Base-by-base conservation (phyloP, 1,140 invertebrate genomes). In the Batillaria attramentaria region DNA sequence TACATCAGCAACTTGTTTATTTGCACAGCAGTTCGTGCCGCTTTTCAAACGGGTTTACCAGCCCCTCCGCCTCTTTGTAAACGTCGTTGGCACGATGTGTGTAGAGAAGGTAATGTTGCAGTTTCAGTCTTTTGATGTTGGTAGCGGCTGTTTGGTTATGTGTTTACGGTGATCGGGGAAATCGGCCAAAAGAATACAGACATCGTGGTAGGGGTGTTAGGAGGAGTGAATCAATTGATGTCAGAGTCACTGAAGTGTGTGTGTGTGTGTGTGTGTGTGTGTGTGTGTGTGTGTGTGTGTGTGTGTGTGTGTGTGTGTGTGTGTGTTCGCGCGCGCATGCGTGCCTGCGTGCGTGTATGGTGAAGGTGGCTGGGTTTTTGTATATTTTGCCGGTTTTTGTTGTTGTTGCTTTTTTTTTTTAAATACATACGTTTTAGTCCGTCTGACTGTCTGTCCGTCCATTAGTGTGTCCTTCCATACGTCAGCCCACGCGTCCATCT, bases 1-100 rank as follows among this genome's bases (percentile, higher is more conserved):
- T n/a, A 65, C 62, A 35, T 65, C 62, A 65, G 28, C 62, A 65
- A 65, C 62, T 62, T 33, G 62, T 35, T 20, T 35, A 50, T 50
- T 10, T 13, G 46, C 10, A 50, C 10, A 10, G 24, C 24, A 50
- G 46, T 13, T 24, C 46, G 10, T 50, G 46, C 46, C 46, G 10
- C 10, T 50, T 13, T 50, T 50, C 24, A 50, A 10, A 13, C 24
- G 24, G 10, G 10, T 50, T 24, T 31, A 6, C 10, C 10, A 16
- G 10, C 62, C 31, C n/a, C 20, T 65, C 62, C 28, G 0, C 31
- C 6, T 60, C 31, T 65, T 31, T 31, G 62, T 35, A 65, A 65
- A 65, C 33, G 28, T 65, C 13, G 37, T 3, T 35, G 31, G 31
- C 20, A 5, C 62, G 62, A n/a, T n/a, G n/a, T n/a, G n/a, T n/a